Evolutionary conservation across 1,140 invertebrate genomes (phyloP).

Genomic region (Pseudomyrmex flavicornis): DNA sequence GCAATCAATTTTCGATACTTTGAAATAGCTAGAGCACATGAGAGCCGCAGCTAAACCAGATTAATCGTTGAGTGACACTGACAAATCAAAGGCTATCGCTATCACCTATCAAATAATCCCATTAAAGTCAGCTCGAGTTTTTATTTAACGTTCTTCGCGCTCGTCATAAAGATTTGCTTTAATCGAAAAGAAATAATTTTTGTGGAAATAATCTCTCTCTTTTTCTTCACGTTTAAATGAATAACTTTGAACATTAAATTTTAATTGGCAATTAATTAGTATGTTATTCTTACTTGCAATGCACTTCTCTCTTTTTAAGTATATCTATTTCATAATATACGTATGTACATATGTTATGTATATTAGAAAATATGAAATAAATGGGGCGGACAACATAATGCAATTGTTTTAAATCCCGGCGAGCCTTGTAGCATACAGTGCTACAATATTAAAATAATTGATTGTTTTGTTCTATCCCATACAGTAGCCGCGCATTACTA

Average conservation of each 20-base stretch:
- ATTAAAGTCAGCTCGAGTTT: constrained; percentile 14
- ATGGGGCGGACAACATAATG: neutral
- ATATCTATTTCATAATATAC: too few relatives aligned
- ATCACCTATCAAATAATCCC: constrained; percentile 31
- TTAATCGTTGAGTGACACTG: constrained; percentile 50
- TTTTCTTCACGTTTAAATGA: too few relatives aligned
- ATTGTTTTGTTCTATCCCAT: constrained; percentile 32
- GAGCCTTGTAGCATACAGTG: constrained; percentile 8
- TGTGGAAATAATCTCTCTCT: too few relatives aligned
- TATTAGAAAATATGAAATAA: too few relatives aligned
- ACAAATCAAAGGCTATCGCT: constrained; percentile 45
- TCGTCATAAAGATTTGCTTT: neutral
- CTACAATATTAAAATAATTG: constrained; percentile 61
- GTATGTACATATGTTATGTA: too few relatives aligned
- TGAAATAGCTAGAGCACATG: constrained; percentile 4
- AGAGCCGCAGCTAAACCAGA: constrained; percentile 8
- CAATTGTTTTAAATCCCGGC: constrained; percentile 36
- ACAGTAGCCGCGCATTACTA: constrained; percentile 31
- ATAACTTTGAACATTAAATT: too few relatives aligned
- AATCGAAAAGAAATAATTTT: constrained; percentile 26
- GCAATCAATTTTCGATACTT: constrained; percentile 26
- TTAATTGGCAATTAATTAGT: too few relatives aligned
- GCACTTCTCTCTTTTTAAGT: neutral
- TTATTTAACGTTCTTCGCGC: constrained; percentile 26
- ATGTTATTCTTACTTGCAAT: too few relatives aligned